Evolutionary conservation across 2,113 vertebrate genomes (phyloP), one percentile per base, ranked within the genome.

Genomic region (Halcyon malimbica): DNA sequence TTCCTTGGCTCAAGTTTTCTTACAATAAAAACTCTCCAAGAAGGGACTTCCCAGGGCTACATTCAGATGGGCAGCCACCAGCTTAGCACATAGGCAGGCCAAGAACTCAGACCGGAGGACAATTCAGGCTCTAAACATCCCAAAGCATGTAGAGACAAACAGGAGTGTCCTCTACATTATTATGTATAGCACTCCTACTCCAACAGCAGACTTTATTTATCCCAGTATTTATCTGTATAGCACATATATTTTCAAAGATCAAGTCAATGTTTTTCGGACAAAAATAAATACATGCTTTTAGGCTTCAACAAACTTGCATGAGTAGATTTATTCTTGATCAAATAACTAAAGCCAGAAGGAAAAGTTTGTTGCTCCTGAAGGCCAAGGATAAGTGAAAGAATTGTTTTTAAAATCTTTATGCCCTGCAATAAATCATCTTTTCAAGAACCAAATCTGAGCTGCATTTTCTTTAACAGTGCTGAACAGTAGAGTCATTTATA

Each of bases 401-500:
- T 71, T 92, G 90, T 94, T 97, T 96, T 89, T 56, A 95, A 94
- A 97, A 97, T 93, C 93, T 95, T 97, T 94, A 95, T 91, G 93
- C 94, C 89, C 84, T 87, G 88, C 41, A 92, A 97, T 97, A 97
- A 97, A 94, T 96, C 95, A 96, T 97, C 89, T 97, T 98, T 97
- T 97, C 97, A 98, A 96, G 96, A 93, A 91, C 87, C 87, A 94
- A 80, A 91, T 97, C 90, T 76, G 68, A 95, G 91, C 42, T 96
- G 93, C 97, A 95, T 95, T 97, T 98, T 96, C 94, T 96, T 95
- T 92, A 95, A 91, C 24, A 86, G 90, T 39, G 63, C 81, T 71
- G 83, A 96, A 98, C 97, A 98, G 90, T 96, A 10, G 81, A 77
- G 94, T 94, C 96, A 96, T 98, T 98, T 97, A 97, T 97, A 94